A percentile compares a stretch with the other conserved stretches of the same genome.
These are phyloP conservation scores for Leptonema lineaticorne DNA, from an alignment of 1,140 invertebrate genomes.

Conservation along the genomic window DNA sequence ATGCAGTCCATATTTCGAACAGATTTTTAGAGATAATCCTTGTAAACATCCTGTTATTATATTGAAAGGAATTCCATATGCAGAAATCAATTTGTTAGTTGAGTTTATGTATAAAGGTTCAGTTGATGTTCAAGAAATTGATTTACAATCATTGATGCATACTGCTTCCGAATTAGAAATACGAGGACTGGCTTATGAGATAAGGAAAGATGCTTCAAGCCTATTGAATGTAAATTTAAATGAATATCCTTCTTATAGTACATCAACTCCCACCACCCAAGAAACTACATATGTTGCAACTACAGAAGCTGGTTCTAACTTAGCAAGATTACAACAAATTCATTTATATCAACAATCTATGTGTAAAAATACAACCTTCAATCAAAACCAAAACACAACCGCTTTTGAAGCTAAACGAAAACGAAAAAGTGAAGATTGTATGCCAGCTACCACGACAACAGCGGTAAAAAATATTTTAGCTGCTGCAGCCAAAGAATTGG, in stretches of 20 bases:
- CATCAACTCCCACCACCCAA: slow-evolving; percentile 42
- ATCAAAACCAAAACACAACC: slow-evolving; percentile 4
- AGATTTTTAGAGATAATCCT: slow-evolving; percentile 72
- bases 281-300: slow-evolving; percentile 6
- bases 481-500: slow-evolving; percentile 52
- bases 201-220: slow-evolving; percentile 55
- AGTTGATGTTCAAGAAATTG: slow-evolving; percentile 67
- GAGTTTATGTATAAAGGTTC: slow-evolving; percentile 75
- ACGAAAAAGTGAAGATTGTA: slow-evolving; percentile 49
- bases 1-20: slow-evolving; percentile 75
- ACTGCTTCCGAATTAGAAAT: slow-evolving; percentile 68
- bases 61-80: slow-evolving; percentile 66
- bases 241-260: slow-evolving; percentile 47
- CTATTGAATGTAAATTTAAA: slow-evolving; percentile 54
- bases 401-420: slow-evolving; percentile 43
- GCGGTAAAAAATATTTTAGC: slow-evolving; percentile 54
- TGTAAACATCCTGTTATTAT: slow-evolving; percentile 74
- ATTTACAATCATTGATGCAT: slow-evolving; percentile 66
- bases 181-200: slow-evolving; percentile 58
- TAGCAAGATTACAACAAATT: slow-evolving; percentile 53
- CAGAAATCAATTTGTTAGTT: slow-evolving; percentile 68
- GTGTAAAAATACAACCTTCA: slow-evolving; percentile 45
- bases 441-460: slow-evolving; percentile 46
- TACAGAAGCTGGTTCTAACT: slow-evolving; percentile 46
- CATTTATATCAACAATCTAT: slow-evolving; percentile 56